Percentiles rank a stretch among this genome's conserved stretches.
Evolutionary conservation across 2,888 invertebrate species (phyloP).

Genomic region (Campoletis raptor): DNA sequence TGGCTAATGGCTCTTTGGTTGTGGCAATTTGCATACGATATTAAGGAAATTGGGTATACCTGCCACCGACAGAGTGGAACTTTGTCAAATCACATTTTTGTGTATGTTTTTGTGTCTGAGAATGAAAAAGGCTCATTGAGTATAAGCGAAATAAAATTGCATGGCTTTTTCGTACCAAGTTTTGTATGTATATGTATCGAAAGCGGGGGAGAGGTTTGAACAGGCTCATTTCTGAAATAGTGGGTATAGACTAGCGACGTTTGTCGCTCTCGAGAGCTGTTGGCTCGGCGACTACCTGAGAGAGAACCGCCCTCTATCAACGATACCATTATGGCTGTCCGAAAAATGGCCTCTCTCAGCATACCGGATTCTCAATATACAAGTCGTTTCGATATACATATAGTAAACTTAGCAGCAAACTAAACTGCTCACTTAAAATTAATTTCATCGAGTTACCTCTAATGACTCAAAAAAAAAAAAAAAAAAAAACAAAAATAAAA

Average conservation of each 20-base stretch:
- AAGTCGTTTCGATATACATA: constrained; percentile 40
- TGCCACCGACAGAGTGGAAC: constrained; percentile 74
- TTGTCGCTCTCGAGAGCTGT: constrained; percentile 32
- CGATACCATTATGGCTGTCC: constrained; percentile 69
- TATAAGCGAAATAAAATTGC: neutral
- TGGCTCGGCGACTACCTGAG: constrained; percentile 59
- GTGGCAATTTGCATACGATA: constrained; percentile 80
- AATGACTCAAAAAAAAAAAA: constrained; percentile 9
- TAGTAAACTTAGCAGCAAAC: constrained; percentile 45
- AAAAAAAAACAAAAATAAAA: constrained; percentile 9
- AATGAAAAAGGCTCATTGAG: constrained; percentile 14
- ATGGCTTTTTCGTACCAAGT: neutral
- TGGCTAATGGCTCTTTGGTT: constrained; percentile 73
- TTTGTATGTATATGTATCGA: neutral
- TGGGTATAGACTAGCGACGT: constrained; percentile 39
- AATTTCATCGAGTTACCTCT: constrained; percentile 51
- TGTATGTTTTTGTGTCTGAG: constrained; percentile 32
- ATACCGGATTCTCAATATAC: constrained; percentile 54
- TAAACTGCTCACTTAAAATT: constrained; percentile 63
- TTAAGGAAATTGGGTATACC: constrained; percentile 79
- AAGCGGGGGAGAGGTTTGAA: constrained; percentile 32
- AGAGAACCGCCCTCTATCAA: constrained; percentile 68
- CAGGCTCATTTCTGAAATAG: constrained; percentile 53
- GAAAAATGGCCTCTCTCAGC: constrained; percentile 64
- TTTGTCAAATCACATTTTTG: constrained; percentile 75